Evolutionary conservation across 2,888 invertebrate species (phyloP).

Genomic region (Polia nebulosa): DNA sequence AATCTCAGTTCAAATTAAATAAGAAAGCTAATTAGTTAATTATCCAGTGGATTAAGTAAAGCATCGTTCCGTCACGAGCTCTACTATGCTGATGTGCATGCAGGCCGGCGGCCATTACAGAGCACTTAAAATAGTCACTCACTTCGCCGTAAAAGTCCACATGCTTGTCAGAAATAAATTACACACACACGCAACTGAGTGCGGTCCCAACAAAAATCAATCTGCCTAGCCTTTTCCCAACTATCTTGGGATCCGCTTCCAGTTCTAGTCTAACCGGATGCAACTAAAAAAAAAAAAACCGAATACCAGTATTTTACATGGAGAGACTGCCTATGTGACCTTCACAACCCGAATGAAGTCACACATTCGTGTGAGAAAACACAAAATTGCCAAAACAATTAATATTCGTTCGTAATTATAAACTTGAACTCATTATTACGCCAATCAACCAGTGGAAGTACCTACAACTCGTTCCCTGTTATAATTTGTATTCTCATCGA

Average conservation of each 20-base stretch:
- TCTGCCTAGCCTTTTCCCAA: no score
- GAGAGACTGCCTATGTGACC: no score
- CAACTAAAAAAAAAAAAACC: no score
- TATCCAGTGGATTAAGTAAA: conserved; percentile 69
- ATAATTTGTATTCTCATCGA: conserved; percentile 71
- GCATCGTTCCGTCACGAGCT: conserved; percentile 69
- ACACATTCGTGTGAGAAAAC: conserved; percentile 46
- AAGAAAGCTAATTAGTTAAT: conserved; percentile 81
- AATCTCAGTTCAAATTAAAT: conserved; percentile 71
- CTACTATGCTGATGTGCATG: conserved; percentile 46
- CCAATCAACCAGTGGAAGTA: conserved; percentile 50
- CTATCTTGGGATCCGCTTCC: no score
- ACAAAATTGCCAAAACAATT: conserved; percentile 25
- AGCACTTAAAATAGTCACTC: conserved; percentile 76
- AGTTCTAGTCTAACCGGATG: no score
- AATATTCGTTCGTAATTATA: conserved; percentile 51
- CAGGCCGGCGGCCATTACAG: conserved; percentile 64
- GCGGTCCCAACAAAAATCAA: conserved; percentile 43
- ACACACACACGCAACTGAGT: conserved; percentile 54
- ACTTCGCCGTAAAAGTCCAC: conserved; percentile 75
- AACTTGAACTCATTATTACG: conserved; percentile 60
- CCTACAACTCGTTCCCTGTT: conserved; percentile 26
- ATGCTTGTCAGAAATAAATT: conserved; percentile 73
- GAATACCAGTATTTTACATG: no score
- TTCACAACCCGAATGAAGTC: conserved; percentile 32